These are phyloP conservation scores for Siphlonurus alternatus DNA, from an alignment of 2,888 invertebrate species.

Conservation along the genomic window DNA sequence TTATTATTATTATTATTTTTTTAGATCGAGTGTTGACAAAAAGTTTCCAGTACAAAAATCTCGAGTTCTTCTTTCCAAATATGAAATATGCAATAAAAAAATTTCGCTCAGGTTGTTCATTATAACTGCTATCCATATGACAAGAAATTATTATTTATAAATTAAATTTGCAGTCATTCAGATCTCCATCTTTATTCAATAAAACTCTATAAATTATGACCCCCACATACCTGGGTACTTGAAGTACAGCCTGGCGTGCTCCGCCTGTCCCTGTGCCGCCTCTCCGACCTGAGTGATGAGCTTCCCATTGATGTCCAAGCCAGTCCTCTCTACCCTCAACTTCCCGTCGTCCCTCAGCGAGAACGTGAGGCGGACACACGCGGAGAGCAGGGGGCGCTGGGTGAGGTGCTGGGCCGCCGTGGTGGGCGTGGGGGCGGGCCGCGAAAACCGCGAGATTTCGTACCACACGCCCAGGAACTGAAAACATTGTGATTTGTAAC, in stretches of 20 bases:
- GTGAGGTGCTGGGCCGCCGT: not conserved
- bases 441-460: not conserved
- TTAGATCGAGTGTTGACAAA: no score
- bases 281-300: not conserved
- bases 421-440: not conserved
- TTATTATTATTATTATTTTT: no score
- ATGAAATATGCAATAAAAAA: no score
- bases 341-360: not conserved
- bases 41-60: no score
- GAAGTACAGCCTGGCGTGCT: not conserved
- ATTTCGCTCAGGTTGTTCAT: no score
- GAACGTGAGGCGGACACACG: not conserved
- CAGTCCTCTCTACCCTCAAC: constrained; percentile 1
- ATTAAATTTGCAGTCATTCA: no score
- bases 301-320: not conserved
- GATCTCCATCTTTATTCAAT: no score
- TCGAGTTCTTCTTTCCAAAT: no score
- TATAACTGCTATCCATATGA: no score
- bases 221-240: not conserved
- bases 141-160: no score
- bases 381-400: not conserved
- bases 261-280: not conserved
- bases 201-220: no score
- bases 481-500: no score
- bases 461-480: constrained; percentile 5